phyloP scores from a whole-genome alignment of 2,797 vertebrate genomes.

The Eleutherodactylus coqui region DNA sequence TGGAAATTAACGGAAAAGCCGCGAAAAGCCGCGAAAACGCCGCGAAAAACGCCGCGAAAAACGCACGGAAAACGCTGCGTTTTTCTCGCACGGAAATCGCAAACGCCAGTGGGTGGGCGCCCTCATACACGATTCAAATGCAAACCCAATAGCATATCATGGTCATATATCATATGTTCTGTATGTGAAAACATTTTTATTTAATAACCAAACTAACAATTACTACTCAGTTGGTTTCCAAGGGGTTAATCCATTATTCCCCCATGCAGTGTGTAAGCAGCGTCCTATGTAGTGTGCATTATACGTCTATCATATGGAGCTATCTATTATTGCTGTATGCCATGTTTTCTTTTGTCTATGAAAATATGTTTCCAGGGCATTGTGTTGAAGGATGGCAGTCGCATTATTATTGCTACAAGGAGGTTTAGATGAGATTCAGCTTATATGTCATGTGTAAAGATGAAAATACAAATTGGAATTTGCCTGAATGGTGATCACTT shows the following conservation, averaged over 20 bases:
- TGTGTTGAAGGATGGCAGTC: neutral
- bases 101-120: too few relatives aligned
- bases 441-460: conserved; percentile 25
- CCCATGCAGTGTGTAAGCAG: neutral
- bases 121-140: neutral
- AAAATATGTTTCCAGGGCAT: conserved; percentile 29
- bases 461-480: conserved; percentile 28
- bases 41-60: too few relatives aligned
- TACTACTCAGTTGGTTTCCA: neutral
- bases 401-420: conserved; percentile 29
- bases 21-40: too few relatives aligned
- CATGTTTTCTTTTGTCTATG: conserved; percentile 12
- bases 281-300: neutral
- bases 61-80: too few relatives aligned
- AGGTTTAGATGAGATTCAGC: conserved; percentile 33
- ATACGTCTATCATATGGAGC: neutral
- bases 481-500: conserved; percentile 9
- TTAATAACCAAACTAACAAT: neutral
- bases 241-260: conserved; percentile 13
- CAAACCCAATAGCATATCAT: neutral
- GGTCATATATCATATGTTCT: neutral
- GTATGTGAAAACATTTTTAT: neutral
- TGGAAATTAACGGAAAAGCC: too few relatives aligned
- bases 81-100: too few relatives aligned
- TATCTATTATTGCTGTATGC: conserved; percentile 24